Percentiles rank a stretch among this genome's conserved stretches.
phyloP scores from a whole-genome alignment of 1,140 invertebrate genomes.

The Centruroides sculpturatus region DNA sequence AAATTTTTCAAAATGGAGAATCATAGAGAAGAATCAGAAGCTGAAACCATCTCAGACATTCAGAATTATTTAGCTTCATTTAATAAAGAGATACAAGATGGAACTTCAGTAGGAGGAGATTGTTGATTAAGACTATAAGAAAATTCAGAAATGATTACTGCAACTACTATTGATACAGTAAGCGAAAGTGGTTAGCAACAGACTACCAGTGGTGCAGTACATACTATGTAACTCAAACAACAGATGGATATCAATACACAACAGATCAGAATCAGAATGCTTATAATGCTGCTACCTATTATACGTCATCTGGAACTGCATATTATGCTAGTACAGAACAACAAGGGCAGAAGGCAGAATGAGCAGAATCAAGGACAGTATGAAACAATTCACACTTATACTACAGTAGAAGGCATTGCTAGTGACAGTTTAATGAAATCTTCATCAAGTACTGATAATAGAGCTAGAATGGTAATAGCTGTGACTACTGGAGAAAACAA shows the following conservation, averaged over 20 bases:
- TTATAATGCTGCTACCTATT: too few relatives aligned
- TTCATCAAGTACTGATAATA: too few relatives aligned
- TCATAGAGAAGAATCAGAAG: slow-evolving; percentile 6
- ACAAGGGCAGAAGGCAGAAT: too few relatives aligned
- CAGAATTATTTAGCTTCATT: slow-evolving; percentile 70
- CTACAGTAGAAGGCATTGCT: not conserved
- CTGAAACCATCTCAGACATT: slow-evolving; percentile 40
- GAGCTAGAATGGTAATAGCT: too few relatives aligned
- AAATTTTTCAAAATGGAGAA: not conserved
- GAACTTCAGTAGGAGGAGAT: not conserved
- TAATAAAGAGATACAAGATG: slow-evolving; percentile 62
- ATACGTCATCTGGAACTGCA: too few relatives aligned
- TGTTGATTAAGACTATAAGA: not conserved
- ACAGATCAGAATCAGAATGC: not conserved
- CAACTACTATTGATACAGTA: not conserved
- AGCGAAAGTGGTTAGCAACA: not conserved
- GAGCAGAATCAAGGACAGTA: not conserved
- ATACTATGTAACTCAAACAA: not conserved
- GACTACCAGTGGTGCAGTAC: not conserved
- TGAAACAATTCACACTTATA: not conserved
- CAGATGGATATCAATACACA: not conserved
- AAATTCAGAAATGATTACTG: not conserved
- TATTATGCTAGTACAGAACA: too few relatives aligned
- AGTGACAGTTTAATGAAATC: too few relatives aligned
- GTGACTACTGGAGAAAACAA: slow-evolving; percentile 25